Evolutionary conservation across 1,140 invertebrate species (phyloP), one percentile per base, ranked within the genome.

Genomic region (Caenorhabditis briggsae): DNA sequence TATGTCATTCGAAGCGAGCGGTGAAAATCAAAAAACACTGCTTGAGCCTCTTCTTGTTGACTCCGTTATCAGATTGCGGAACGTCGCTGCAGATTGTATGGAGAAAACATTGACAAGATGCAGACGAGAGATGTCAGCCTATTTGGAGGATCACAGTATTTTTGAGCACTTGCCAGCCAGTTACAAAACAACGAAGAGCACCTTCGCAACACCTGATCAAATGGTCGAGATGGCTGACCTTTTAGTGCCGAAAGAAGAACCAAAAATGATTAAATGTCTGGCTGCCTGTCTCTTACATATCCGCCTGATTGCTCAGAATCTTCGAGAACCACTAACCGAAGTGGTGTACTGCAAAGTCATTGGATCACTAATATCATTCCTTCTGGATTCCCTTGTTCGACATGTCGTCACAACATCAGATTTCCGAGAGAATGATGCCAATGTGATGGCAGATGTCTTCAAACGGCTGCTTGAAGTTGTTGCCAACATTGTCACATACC

Each of bases 91-190:
- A 0, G 70, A 78, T 50, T 78, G 70, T 23, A 78, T 78, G 70
- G 70, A 78, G 46, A 78, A 78, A 50, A 78, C 70, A 25, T 41
- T 78, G 43, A 78, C 46, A 50, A 78, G 70, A 78, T 78, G 70
- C 14, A 48, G 70, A 50, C 70, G 70, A 5, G 70, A 78, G 23
- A 78, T 78, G 70, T 20, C 70, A 9, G 70, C 46, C 23, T 78
- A 78, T 23, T 78, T 78, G 70, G 70, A 78, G n/a, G 70, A 78
- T 12, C 70, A 78, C n/a, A 78, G 70, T 23, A 78, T 78, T 41
- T 78, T 78, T 9, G 70, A 78, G n/a, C 46, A 50, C 9, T 78
- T 78, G 70, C 70, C 70, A 1, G 43, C n/a, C 6, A 78, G 46
- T 78, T 78, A 50, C 46, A 78, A 78, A 50, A 78, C 70, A 3